Percentiles rank a stretch among this genome's conserved stretches.
phyloP scores from a whole-genome alignment of 2,888 invertebrate genomes.

The Hirtodrosophila alboralis region DNA sequence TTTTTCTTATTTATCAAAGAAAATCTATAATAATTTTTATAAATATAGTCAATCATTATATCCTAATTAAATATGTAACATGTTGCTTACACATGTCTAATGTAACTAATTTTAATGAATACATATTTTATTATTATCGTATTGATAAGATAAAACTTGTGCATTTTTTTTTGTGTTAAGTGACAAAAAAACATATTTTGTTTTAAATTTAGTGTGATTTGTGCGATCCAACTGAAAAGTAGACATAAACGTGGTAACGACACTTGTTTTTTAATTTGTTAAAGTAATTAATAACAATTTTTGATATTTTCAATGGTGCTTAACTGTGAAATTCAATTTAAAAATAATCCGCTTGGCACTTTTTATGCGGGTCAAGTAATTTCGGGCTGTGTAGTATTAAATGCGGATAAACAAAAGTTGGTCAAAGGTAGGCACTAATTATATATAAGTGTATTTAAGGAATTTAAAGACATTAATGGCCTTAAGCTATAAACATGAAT shows the following conservation, averaged over 20 bases:
- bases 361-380: slow-evolving; percentile 81
- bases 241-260: slow-evolving; percentile 22
- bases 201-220: slow-evolving; percentile 37
- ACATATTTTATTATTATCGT: slow-evolving; percentile 38
- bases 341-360: slow-evolving; percentile 74
- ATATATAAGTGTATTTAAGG: too few species aligned
- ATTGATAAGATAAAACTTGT: slow-evolving; percentile 57
- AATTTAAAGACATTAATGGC: too few species aligned
- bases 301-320: slow-evolving; percentile 61
- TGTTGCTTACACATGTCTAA: slow-evolving; percentile 28
- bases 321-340: slow-evolving; percentile 77
- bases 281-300: neutral
- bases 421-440: slow-evolving; percentile 53
- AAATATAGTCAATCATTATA: neutral
- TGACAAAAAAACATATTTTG: slow-evolving; percentile 13
- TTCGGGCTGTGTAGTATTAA: slow-evolving; percentile 64
- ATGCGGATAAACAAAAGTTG: slow-evolving; percentile 61
- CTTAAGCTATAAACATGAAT: slow-evolving; percentile 45
- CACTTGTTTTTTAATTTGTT: too few species aligned
- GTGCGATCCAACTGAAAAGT: slow-evolving; percentile 22
- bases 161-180: slow-evolving; percentile 14
- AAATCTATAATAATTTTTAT: too few species aligned
- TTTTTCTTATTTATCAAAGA: too few species aligned
- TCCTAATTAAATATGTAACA: slow-evolving; percentile 1
- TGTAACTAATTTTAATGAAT: slow-evolving; percentile 37